Evolutionary conservation across 2,888 invertebrate genomes (phyloP), one percentile per base, ranked within the genome.

Genomic region (Rhamnusium bicolor): DNA sequence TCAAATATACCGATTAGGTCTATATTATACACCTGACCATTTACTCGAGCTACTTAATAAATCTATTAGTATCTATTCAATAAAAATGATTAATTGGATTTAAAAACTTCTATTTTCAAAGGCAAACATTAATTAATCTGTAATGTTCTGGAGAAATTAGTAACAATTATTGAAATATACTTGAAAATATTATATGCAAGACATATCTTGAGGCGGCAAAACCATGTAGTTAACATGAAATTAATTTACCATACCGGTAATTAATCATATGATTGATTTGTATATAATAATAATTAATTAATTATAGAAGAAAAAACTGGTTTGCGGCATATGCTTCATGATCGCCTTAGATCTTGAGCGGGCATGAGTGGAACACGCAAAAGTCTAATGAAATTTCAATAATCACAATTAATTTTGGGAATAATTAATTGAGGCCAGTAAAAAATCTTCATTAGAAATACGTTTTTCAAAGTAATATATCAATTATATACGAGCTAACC

Each of bases 261-360:
- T 72, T 75, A 75, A 75, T 75, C 69, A 72, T 40, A 54, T 69
- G 71, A 75, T 72, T 75, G 72, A 75, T 75, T 75, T 68, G 72
- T 75, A 56, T 72, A 69, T 69, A 54, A 72, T 65, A 69, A 72
- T 66, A 65, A 75, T 75, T 72, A 62, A 73, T 73, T 71, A 68
- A 69, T 76, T 73, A 53, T 21, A 19, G 40, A 14, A 18, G 58
- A 60, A 51, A 63, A 24, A 73, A 66, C 65, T 51, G 40, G 72
- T 69, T 65, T 32, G 69, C 72, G 69, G 72, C 65, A 46, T 56
- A 40, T 24, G 67, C 27, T 65, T 65, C 40, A n/a, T 40, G 29
- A 49, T 54, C 29, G 53, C 14, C 14, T 6, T 16, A 27, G 29
- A 58, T 29, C 14, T 29, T 14, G 16, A 24, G 16, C 7, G 32